A percentile compares a stretch with the other conserved stretches of the same genome.
phyloP scores from a whole-genome alignment of 2,113 vertebrate genomes.

The Salvelinus namaycush region DNA sequence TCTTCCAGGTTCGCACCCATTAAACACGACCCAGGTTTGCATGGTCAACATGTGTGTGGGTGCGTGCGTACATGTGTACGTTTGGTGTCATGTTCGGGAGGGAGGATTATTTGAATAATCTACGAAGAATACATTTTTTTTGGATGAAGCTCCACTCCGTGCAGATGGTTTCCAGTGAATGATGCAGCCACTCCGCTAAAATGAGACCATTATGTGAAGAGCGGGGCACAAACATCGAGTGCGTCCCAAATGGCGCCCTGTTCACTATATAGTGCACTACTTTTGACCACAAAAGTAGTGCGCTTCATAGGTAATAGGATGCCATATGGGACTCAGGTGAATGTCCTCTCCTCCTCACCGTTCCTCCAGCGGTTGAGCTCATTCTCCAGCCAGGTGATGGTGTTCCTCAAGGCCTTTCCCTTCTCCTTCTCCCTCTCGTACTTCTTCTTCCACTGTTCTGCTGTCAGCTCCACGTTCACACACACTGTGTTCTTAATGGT shows the following conservation, averaged over 20 bases:
- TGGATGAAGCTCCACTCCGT: neutral
- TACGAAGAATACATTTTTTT: neutral
- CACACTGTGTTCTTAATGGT: constrained; percentile 98
- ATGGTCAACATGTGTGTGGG: neutral
- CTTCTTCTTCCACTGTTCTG: constrained; percentile 98
- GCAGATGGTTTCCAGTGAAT: neutral
- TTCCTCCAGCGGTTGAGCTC: constrained; percentile 96
- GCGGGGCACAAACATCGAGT: rapidly evolving
- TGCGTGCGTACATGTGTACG: neutral
- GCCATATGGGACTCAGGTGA: too few species aligned
- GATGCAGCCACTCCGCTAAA: neutral
- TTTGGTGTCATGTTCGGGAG: neutral
- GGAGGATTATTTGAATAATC: neutral
- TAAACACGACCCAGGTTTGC: too few species aligned
- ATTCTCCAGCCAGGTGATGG: constrained; percentile 95
- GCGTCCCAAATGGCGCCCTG: neutral
- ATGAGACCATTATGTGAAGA: neutral
- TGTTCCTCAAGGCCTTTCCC: constrained; percentile 90
- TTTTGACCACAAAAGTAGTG: neutral
- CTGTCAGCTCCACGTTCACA: constrained; percentile 94
- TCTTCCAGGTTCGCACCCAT: too few species aligned
- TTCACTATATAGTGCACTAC: neutral
- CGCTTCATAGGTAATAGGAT: too few species aligned
- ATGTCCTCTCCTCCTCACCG: constrained; percentile 68
- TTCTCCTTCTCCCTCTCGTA: constrained; percentile 95